Base-by-base conservation (phyloP, 2,113 vertebrate species). In the Uropsilus gracilis region DNA sequence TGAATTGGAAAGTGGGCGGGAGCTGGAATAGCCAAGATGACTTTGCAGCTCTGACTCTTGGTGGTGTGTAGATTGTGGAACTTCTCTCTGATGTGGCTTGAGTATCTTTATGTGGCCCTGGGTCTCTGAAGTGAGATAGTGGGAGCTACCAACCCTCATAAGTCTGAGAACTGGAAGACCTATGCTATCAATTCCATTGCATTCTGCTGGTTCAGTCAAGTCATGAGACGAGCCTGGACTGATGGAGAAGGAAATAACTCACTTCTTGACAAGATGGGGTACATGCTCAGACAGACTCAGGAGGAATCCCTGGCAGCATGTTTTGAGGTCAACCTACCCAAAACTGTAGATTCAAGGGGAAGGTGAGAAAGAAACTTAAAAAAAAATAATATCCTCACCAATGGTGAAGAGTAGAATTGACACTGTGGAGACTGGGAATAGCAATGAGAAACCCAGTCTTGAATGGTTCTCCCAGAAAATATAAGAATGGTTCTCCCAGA, bases 311-410 rank as follows among this genome's bases (percentile, higher is more conserved):
- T 72, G 59, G 24, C 37, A 50, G 55, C 22, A 14, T 30, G 66
- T 28, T 85, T 76, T 78, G 80, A 32, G 3, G 44, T 61, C 72
- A 84, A 7, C 32, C 32, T 42, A 71, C 26, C 30, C 78, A 73
- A 48, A 94, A 73, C 13, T 57, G 13, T 73, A 77, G 37, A 24
- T 82, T 93, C 83, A 82, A 94, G 77, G 82, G 42, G 76, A 77
- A 8, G 13, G 50, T 77, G 37, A n/a, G 10, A 71, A 95, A 92
- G 30, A 91, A 77, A 93, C 42, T 13, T 55, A 37, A 86, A 91
- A 64, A 69, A 30, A 59, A 32, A 28, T n/a, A 44, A 48, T 50
- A 59, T 6, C 14, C 28, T 73, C 24, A 84, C 18, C 46, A 84
- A 16, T 53, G 14, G 39, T 22, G 34, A 89, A 59, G 39, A 81